Conservation (phyloP, 2,113 vertebrate genomes). For the Mus pahari region DNA sequence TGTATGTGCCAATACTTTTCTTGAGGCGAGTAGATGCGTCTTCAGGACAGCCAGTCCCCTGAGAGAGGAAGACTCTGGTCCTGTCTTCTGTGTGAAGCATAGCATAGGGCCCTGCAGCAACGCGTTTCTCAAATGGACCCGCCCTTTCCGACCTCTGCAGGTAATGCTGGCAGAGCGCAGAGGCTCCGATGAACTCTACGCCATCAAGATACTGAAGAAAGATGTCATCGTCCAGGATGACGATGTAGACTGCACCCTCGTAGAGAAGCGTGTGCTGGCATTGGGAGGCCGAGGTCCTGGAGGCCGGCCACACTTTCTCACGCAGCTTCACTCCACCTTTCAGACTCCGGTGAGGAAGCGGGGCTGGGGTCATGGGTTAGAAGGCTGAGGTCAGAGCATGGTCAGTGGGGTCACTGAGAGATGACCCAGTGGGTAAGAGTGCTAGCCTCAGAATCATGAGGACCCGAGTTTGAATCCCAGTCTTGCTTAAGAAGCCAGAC, state of each 20-base stretch:
- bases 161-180: slow-evolving; percentile 94
- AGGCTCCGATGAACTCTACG: slow-evolving; percentile 91
- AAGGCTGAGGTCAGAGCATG: not conserved
- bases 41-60: too few relatives aligned
- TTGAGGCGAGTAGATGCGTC: not conserved
- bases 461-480: not conserved
- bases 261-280: slow-evolving; percentile 93
- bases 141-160: slow-evolving; percentile 73
- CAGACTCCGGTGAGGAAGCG: slow-evolving; percentile 91
- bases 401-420: not conserved
- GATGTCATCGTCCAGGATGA: slow-evolving; percentile 96
- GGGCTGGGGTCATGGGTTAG: accelerated
- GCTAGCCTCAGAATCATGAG: too few relatives aligned
- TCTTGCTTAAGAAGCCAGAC: not conserved
- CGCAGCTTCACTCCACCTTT: slow-evolving; percentile 93
- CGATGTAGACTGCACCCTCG: slow-evolving; percentile 95
- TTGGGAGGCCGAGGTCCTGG: slow-evolving; percentile 86
- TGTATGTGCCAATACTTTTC: not conserved
- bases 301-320: slow-evolving; percentile 93
- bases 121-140: not conserved
- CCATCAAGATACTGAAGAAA: slow-evolving; percentile 95
- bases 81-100: not conserved
- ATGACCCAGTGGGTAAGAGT: not conserved
- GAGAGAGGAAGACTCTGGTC: not conserved
- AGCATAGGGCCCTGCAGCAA: too few relatives aligned